Percentiles rank a stretch among this genome's conserved stretches.
phyloP scores from a whole-genome alignment of 2,797 vertebrate species.

The Nasua narica region DNA sequence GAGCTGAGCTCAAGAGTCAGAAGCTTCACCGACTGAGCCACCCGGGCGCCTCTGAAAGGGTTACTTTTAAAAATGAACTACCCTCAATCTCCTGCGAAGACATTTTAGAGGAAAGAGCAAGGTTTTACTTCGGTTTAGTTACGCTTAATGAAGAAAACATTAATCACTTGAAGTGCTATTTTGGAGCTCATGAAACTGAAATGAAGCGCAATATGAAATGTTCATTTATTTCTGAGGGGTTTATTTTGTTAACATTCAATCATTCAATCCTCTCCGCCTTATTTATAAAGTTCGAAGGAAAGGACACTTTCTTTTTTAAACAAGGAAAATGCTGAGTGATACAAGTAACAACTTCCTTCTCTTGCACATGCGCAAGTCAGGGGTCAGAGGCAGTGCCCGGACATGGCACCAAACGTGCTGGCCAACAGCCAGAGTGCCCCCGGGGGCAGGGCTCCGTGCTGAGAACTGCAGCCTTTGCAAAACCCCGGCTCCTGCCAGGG shows the following conservation, averaged over 20 bases:
- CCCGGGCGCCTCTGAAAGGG: not conserved
- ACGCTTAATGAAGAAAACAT: conserved; percentile 82
- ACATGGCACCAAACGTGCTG: accelerated
- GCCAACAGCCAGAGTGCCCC: not conserved
- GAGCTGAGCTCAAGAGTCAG: not conserved
- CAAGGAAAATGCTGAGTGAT: not conserved
- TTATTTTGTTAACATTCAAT: conserved; percentile 81
- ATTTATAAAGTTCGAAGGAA: not conserved
- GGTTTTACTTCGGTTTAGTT: conserved; percentile 75
- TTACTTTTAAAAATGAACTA: conserved; percentile 32
- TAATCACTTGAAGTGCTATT: conserved; percentile 83
- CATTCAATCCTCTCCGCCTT: conserved; percentile 63
- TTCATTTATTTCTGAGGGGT: conserved; percentile 80
- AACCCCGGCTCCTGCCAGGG: not conserved
- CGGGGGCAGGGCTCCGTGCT: too few species aligned
- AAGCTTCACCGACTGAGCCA: not conserved
- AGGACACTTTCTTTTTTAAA: not conserved
- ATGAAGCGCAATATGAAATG: conserved; percentile 81
- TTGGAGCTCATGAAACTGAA: conserved; percentile 80
- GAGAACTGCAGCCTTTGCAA: not conserved
- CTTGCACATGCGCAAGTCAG: not conserved
- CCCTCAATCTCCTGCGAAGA: not conserved
- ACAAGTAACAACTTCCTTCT: not conserved
- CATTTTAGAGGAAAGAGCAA: conserved; percentile 10
- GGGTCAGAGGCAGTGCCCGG: not conserved